These are phyloP conservation scores for Sciurus vulgaris DNA, from an alignment of 2,797 vertebrate species.

Conservation along the genomic window DNA sequence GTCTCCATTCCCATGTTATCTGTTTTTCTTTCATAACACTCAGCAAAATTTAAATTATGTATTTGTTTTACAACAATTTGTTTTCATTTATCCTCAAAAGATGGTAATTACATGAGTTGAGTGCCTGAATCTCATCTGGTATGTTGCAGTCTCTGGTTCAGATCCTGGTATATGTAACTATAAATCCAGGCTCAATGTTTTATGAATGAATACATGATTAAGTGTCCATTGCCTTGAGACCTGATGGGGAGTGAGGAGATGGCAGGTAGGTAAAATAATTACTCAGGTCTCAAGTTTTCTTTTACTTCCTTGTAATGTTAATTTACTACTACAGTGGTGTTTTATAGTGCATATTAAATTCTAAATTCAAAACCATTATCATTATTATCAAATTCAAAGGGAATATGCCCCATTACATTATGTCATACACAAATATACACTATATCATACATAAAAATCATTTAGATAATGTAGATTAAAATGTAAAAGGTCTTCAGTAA, in stretches of 20 bases:
- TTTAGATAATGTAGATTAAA: conserved; percentile 30
- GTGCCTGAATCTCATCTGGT: not conserved
- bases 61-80: not conserved
- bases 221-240: not conserved
- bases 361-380: conserved; percentile 38
- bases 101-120: not conserved
- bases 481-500: not conserved
- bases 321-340: not conserved
- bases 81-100: not conserved
- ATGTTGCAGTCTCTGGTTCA: conserved; percentile 12
- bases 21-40: not conserved
- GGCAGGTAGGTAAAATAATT: not conserved
- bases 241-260: not conserved
- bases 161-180: not conserved
- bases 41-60: not conserved
- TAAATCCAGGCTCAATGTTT: not conserved
- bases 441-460: not conserved
- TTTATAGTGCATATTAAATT: not conserved
- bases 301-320: not conserved
- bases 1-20: not conserved
- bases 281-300: not conserved
- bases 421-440: not conserved
- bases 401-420: not conserved
- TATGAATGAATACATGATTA: not conserved
- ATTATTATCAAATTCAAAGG: conserved; percentile 43